Percentiles rank a stretch among this genome's conserved stretches.
Evolutionary conservation across 2,797 vertebrate genomes (phyloP).

Genomic region (Vespertilio murinus): DNA sequence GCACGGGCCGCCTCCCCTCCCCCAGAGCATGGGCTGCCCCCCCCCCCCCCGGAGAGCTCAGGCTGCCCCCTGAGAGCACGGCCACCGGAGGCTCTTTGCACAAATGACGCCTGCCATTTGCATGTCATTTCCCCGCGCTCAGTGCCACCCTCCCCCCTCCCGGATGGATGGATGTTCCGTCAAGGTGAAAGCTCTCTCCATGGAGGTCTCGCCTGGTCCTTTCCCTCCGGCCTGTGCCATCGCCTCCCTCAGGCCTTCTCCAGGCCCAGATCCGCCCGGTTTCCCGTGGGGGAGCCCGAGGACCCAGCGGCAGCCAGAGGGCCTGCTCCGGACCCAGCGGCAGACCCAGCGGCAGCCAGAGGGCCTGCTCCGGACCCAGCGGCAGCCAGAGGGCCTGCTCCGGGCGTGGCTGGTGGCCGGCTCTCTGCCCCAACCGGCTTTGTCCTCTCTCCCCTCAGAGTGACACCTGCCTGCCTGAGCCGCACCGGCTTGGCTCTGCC

Average conservation of each 20-base stretch:
- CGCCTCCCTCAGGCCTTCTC: constrained; percentile 21
- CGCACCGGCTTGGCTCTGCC: not conserved
- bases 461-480: not conserved
- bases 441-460: no score
- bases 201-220: not conserved
- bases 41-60: no score
- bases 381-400: not conserved
- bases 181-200: constrained; percentile 54
- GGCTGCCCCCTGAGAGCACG: no score
- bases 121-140: not conserved
- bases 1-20: no score
- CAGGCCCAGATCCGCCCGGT: not conserved
- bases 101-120: not conserved
- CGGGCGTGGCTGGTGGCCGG: not conserved
- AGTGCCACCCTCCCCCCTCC: not conserved
- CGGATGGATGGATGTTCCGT: not conserved
- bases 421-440: no score
- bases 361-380: not conserved
- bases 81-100: not conserved
- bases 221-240: not conserved
- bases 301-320: no score
- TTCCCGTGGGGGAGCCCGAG: not conserved
- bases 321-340: not conserved
- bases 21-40: no score
- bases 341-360: no score